phyloP scores from a whole-genome alignment of 2,888 invertebrate genomes.

The Ptychoptera albimana region DNA sequence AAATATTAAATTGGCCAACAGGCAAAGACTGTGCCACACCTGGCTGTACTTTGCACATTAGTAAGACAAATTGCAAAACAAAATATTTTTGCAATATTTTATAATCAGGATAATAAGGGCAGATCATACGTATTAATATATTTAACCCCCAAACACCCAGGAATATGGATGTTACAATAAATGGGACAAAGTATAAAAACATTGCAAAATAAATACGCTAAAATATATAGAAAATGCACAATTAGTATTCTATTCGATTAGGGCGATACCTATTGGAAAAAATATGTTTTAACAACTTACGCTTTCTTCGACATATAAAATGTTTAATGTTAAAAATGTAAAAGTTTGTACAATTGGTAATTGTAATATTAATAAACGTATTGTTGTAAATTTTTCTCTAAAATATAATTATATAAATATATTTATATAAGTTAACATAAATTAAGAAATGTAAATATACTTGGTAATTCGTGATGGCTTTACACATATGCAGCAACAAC shows the following conservation, averaged over 20 bases:
- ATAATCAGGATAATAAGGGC: slow-evolving; percentile 19
- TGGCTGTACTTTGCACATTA: slow-evolving; percentile 26
- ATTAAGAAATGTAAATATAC: background rate
- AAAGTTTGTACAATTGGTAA: slow-evolving; percentile 25
- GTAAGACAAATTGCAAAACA: slow-evolving; percentile 22
- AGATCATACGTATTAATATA: slow-evolving; percentile 23
- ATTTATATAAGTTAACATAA: too few species aligned
- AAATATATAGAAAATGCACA: background rate
- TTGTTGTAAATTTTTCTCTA: slow-evolving; percentile 2
- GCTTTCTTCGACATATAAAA: slow-evolving; percentile 19
- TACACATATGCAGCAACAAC: slow-evolving; percentile 19
- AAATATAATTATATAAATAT: background rate
- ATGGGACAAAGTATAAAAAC: slow-evolving; percentile 24
- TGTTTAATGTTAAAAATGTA: slow-evolving; percentile 24
- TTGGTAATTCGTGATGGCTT: background rate
- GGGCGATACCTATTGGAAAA: background rate
- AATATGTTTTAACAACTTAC: slow-evolving; percentile 11
- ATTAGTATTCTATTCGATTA: too few species aligned
- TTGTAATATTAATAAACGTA: slow-evolving; percentile 24
- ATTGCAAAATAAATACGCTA: slow-evolving; percentile 17
- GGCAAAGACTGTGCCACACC: slow-evolving; percentile 18
- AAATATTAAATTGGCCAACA: slow-evolving; percentile 18
- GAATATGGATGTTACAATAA: slow-evolving; percentile 23
- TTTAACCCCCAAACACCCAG: slow-evolving; percentile 27
- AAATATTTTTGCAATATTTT: slow-evolving; percentile 24